Evolutionary conservation across 2,888 invertebrate genomes (phyloP).

Genomic region (Gymnocheta viridis): DNA sequence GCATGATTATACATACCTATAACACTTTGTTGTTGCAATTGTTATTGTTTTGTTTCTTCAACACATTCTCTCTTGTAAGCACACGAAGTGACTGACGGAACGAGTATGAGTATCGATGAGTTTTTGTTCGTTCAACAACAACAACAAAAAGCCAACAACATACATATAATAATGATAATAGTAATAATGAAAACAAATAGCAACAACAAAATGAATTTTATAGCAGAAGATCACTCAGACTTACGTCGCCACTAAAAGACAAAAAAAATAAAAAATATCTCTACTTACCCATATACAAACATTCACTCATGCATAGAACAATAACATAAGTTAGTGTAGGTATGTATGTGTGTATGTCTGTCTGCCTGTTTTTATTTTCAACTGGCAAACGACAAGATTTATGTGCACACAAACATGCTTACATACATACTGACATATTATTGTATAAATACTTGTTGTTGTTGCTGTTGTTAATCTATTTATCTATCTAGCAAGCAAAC

Average conservation of each 20-base stretch:
- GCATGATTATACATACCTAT: too few species aligned
- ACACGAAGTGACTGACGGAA: constrained; percentile 9
- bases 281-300: background rate
- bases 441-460: background rate
- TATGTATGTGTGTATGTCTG: background rate
- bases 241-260: constrained; percentile 64
- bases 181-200: constrained; percentile 31
- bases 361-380: background rate
- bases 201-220: constrained; percentile 47
- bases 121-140: constrained; percentile 4
- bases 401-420: background rate
- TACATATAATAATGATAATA: constrained; percentile 45
- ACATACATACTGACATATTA: background rate
- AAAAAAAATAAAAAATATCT: background rate
- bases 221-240: constrained; percentile 68
- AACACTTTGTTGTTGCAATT: too few species aligned
- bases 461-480: constrained; percentile 38
- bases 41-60: background rate
- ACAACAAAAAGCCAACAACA: too few species aligned
- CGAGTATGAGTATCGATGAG: background rate
- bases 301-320: constrained; percentile 9
- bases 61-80: constrained; percentile 1
- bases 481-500: constrained; percentile 15
- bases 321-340: background rate
- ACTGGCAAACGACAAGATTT: constrained; percentile 47